Evolutionary conservation across 92 coral and sea anemone species (phyloP).

Genomic region (Micromussa lordhowensis): DNA sequence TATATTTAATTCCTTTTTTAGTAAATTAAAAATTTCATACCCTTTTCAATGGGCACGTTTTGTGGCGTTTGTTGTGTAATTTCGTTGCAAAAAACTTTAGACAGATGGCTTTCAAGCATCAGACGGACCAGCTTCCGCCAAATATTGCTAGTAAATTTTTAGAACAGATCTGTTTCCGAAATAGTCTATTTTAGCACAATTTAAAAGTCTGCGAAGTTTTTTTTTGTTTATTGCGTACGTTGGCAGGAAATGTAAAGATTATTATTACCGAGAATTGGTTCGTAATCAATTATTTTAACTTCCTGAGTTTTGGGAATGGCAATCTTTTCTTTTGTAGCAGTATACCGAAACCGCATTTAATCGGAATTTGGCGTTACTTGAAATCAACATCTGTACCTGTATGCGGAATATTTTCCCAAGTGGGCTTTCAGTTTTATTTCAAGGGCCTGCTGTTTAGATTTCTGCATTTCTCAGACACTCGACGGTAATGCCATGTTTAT

Average conservation of each 20-base stretch:
- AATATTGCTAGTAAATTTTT: background rate
- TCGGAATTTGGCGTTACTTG: constrained; percentile 5
- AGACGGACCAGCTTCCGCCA: constrained; percentile 25
- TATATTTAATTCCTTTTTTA: constrained; percentile 5
- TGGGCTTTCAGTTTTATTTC: background rate
- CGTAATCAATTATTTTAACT: constrained; percentile 41
- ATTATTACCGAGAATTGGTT: constrained; percentile 10
- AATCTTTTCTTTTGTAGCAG: constrained; percentile 13
- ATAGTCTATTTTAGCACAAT: constrained; percentile 5
- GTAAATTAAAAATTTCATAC: constrained; percentile 13
- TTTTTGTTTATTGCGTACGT: constrained; percentile 7
- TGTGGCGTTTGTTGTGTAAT: constrained; percentile 29
- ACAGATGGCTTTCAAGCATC: constrained; percentile 23
- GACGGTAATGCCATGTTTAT: background rate
- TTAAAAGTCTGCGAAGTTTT: background rate
- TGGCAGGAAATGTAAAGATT: constrained; percentile 31
- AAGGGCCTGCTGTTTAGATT: background rate
- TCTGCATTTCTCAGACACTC: background rate
- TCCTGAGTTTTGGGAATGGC: constrained; percentile 31
- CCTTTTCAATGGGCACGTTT: constrained; percentile 26
- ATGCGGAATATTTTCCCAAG: background rate
- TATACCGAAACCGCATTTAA: constrained; percentile 37
- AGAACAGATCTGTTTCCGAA: constrained; percentile 4
- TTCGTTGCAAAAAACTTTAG: background rate
- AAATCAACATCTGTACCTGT: constrained; percentile 24